phyloP scores from a whole-genome alignment of 2,113 vertebrate genomes.

The Pipa parva region DNA sequence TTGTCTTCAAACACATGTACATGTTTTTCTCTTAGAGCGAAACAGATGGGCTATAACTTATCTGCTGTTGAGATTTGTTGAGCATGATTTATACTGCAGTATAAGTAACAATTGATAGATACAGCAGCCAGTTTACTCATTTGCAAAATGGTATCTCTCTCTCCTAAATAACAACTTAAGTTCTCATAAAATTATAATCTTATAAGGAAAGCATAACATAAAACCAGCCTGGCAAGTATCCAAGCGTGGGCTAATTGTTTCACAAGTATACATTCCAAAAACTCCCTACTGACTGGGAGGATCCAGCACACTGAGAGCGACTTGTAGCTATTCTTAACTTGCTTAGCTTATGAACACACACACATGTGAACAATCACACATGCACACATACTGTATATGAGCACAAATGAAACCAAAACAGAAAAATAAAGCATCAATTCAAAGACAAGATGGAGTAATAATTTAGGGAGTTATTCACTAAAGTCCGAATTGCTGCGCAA shows the following conservation, averaged over 20 bases:
- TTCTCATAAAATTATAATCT: slow-evolving; percentile 51
- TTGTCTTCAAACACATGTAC: slow-evolving; percentile 52
- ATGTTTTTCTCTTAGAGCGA: slow-evolving; percentile 54
- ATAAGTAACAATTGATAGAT: slow-evolving; percentile 52
- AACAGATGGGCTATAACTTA: slow-evolving; percentile 61
- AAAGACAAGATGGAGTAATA: not conserved
- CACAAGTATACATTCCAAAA: slow-evolving; percentile 50
- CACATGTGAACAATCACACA: no score
- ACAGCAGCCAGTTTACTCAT: slow-evolving; percentile 45
- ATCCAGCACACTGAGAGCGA: slow-evolving; percentile 45
- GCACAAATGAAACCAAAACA: no score
- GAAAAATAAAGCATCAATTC: not conserved
- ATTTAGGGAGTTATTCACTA: not conserved
- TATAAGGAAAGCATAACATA: slow-evolving; percentile 43
- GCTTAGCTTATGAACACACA: not conserved
- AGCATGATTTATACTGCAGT: slow-evolving; percentile 59
- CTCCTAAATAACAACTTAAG: slow-evolving; percentile 43
- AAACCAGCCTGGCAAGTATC: slow-evolving; percentile 42
- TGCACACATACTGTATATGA: not conserved
- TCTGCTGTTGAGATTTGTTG: slow-evolving; percentile 59
- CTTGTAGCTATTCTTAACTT: slow-evolving; percentile 40
- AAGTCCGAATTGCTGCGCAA: no score
- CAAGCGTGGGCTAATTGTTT: slow-evolving; percentile 42
- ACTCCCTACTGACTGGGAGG: slow-evolving; percentile 59
- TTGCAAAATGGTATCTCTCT: slow-evolving; percentile 44